A percentile compares a stretch with the other conserved stretches of the same genome.
These are phyloP conservation scores for Turritopsis dohrnii DNA, from an alignment of 30 jellyfish, hydroid and myxozoan species.

Conservation along the genomic window DNA sequence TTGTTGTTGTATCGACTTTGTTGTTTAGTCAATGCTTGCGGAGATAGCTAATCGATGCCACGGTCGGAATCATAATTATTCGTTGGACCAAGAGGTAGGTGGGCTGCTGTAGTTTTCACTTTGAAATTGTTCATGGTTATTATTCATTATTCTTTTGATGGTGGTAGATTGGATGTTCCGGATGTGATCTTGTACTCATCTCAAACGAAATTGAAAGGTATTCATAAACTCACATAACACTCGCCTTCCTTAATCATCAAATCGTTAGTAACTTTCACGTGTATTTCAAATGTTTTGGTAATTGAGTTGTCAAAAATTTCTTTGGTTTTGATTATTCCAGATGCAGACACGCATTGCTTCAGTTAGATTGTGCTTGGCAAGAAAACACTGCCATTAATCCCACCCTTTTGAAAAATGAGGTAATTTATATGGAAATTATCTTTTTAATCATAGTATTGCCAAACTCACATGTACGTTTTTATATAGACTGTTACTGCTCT, in stretches of 20 bases:
- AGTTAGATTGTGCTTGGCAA: background rate
- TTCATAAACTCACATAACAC: no score
- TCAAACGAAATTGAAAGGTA: background rate
- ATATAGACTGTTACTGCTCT: background rate
- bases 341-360: background rate
- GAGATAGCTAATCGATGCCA: conserved; percentile 38
- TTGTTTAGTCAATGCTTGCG: conserved; percentile 48
- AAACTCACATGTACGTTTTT: background rate
- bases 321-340: background rate
- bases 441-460: background rate
- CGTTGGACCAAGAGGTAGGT: conserved; percentile 53
- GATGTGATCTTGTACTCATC: background rate
- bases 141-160: background rate
- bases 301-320: no score
- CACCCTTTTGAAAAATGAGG: background rate
- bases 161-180: background rate
- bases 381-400: background rate
- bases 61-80: conserved; percentile 69
- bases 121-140: background rate
- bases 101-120: background rate
- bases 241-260: no score
- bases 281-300: no score
- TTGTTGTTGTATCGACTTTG: no score
- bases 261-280: background rate
- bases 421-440: background rate